These are phyloP conservation scores for Venturia canescens DNA, from an alignment of 1,140 invertebrate genomes.

Conservation along the genomic window DNA sequence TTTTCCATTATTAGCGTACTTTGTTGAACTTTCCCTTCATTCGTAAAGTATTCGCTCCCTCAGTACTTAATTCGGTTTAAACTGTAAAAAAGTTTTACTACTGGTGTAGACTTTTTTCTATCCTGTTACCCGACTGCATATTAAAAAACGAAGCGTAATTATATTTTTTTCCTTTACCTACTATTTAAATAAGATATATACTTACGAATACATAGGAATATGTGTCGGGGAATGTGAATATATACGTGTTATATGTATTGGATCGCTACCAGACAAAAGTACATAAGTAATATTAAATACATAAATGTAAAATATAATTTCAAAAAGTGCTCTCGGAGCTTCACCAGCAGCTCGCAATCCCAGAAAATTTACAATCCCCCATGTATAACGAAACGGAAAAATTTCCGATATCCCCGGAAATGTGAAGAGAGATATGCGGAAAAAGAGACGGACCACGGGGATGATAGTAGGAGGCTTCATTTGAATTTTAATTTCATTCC, in stretches of 20 bases:
- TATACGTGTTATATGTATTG: background rate
- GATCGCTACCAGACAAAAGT: background rate
- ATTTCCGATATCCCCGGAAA: background rate
- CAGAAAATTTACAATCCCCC: conserved; percentile 18
- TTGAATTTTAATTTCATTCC: conserved; percentile 37
- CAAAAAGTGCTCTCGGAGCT: conserved; percentile 15
- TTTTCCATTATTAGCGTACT: too few relatives aligned
- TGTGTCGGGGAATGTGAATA: too few relatives aligned
- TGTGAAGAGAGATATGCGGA: background rate
- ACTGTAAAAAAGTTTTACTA: too few relatives aligned
- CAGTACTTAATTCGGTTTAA: too few relatives aligned
- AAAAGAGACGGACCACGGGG: background rate
- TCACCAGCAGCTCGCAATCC: background rate
- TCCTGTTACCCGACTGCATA: too few relatives aligned
- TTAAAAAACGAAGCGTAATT: too few relatives aligned
- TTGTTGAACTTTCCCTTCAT: too few relatives aligned
- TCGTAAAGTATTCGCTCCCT: too few relatives aligned
- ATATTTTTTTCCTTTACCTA: too few relatives aligned
- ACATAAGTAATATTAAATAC: background rate
- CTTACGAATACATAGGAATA: too few relatives aligned
- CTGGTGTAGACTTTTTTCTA: too few relatives aligned
- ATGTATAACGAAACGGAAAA: conserved; percentile 13
- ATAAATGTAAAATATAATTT: conserved; percentile 10
- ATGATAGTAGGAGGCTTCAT: conserved; percentile 5
- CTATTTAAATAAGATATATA: too few relatives aligned